Percentiles rank a stretch among this genome's conserved stretches.
phyloP scores from a whole-genome alignment of 1,140 invertebrate genomes.

The Eufriesea mexicana region DNA sequence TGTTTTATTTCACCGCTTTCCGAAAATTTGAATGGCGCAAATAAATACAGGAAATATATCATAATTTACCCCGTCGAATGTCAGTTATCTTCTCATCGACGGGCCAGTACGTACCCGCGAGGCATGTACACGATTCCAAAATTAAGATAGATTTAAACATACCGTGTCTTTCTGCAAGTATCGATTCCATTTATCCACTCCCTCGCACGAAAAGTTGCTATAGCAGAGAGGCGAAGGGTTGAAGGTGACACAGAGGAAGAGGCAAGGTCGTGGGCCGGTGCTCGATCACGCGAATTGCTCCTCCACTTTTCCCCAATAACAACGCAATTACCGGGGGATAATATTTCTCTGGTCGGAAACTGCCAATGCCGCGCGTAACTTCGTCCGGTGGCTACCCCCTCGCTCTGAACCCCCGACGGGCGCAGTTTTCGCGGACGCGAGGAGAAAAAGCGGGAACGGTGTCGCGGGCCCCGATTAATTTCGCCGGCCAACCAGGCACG shows the following conservation, averaged over 20 bases:
- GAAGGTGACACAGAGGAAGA: no score
- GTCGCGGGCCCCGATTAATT: conserved; percentile 48
- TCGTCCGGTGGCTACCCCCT: neutral
- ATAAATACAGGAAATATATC: no score
- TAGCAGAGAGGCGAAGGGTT: neutral
- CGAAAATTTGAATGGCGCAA: no score
- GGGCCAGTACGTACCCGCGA: no score
- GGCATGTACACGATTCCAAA: no score
- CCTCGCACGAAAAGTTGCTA: neutral
- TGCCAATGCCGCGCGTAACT: conserved; percentile 27
- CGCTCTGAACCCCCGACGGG: neutral
- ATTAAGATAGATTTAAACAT: no score
- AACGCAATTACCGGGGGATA: conserved; percentile 38
- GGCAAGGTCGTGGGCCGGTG: neutral
- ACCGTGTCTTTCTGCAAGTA: neutral
- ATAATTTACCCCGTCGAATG: no score
- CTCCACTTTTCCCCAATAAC: conserved; percentile 23
- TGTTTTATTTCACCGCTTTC: no score
- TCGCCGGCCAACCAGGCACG: neutral
- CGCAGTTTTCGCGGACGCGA: neutral
- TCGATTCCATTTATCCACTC: neutral
- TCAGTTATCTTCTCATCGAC: no score
- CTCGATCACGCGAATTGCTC: conserved; percentile 29
- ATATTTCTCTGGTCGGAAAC: conserved; percentile 28
- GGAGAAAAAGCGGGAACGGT: neutral